These are phyloP conservation scores for Argynnis bischoffii DNA, from an alignment of 2,888 invertebrate genomes.

Conservation along the genomic window DNA sequence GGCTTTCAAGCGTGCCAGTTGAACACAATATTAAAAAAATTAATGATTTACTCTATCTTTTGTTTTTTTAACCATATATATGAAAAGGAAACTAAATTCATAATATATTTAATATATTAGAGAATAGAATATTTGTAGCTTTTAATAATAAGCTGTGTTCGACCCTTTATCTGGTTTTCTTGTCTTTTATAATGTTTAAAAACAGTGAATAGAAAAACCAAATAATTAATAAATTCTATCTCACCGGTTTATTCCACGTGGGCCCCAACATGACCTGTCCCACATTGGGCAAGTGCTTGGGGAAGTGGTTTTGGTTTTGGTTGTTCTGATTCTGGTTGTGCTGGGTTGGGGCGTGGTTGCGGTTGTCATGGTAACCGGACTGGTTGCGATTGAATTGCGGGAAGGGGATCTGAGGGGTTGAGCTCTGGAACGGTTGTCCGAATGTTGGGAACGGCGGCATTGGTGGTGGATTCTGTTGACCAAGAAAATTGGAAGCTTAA, in stretches of 20 bases:
- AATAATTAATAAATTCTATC: background rate
- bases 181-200: too few relatives aligned
- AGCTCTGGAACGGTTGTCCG: slow-evolving; percentile 53
- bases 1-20: too few relatives aligned
- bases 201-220: background rate
- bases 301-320: slow-evolving; percentile 44
- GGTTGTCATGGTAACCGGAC: slow-evolving; percentile 30
- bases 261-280: slow-evolving; percentile 39
- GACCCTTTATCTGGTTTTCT: too few relatives aligned
- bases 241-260: slow-evolving; percentile 26
- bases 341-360: slow-evolving; percentile 26
- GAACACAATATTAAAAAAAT: too few relatives aligned
- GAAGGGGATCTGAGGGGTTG: slow-evolving; percentile 26
- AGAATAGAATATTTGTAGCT: too few relatives aligned
- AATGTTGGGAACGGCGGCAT: slow-evolving; percentile 62
- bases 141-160: too few relatives aligned
- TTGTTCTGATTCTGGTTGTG: slow-evolving; percentile 27
- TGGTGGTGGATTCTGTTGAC: slow-evolving; percentile 51
- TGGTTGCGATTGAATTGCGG: slow-evolving; percentile 42
- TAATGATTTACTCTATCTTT: too few relatives aligned
- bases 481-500: background rate
- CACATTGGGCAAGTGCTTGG: slow-evolving; percentile 58
- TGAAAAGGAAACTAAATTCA: too few relatives aligned
- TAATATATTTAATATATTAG: too few relatives aligned
- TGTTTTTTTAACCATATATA: too few relatives aligned